Base-by-base conservation (phyloP, 2,113 vertebrate genomes). In the Burhinus oedicnemus region DNA sequence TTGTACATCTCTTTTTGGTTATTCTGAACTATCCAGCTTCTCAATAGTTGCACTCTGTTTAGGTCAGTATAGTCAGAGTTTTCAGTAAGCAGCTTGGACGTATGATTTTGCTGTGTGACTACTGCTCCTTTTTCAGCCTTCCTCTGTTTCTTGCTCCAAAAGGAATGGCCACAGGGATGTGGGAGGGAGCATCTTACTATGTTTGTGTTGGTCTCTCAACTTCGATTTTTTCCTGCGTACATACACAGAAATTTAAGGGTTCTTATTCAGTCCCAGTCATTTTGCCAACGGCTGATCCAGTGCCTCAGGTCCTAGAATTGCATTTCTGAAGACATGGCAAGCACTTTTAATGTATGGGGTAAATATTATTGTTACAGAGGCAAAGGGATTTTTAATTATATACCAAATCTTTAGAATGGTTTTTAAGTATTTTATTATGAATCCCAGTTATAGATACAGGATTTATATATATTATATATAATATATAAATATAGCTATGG, bases 381-480 rank as follows among this genome's bases (percentile, higher is more conserved):
- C 25, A 65, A 93, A 97, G 51, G 42, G 65, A 36, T 86, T 90
- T 94, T 66, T 62, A 70, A 87, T 81, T 90, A 77, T 75, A 61
- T 89, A 87, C 54, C 13, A 66, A 30, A 85, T 66, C 54, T 92
- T 80, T 83, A 85, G 40, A 86, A 81, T 81, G 71, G 4, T 90
- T 91, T 94, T 30, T 2, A 86, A 90, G 20, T 96, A 96, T 96
- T 97, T 95, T 95, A 83, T 60, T 92, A 95, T 5, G 5, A 88
- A 88, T 83, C 78, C 49, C 58, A 69, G n/a, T 90, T 87, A 89
- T 3, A 92, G 36, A 76, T 85, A 69, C 34, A 87, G 49, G 44
- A 61, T 76, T 87, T 94, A 25, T 78, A 90, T 86, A 83, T 95
- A 91, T 60, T 81, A 79, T 42, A 78, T 78, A 49, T 77, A 78